Evolutionary conservation across 2,113 vertebrate genomes (phyloP).

Genomic region (Odocoileus virginianus): DNA sequence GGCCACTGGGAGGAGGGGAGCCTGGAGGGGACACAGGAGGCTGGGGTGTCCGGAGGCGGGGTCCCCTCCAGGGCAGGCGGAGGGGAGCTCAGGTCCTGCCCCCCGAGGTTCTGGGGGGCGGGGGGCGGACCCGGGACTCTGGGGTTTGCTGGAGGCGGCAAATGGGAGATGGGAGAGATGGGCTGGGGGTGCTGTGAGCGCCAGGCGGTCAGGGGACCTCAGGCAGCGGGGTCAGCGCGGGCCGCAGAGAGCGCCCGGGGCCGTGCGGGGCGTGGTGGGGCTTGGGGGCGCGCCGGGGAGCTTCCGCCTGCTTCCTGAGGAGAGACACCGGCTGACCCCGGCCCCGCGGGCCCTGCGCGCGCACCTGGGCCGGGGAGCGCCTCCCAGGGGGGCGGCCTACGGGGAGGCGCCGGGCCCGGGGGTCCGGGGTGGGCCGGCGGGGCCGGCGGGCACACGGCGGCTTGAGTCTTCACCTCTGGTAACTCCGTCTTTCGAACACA

Average conservation of each 20-base stretch:
- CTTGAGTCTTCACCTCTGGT: background rate
- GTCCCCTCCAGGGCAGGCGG: background rate
- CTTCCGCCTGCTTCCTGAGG: no score
- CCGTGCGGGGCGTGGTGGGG: no score
- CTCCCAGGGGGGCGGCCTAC: rapidly evolving
- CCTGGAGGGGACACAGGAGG: background rate
- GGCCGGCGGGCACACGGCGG: rapidly evolving
- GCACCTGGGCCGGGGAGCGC: no score
- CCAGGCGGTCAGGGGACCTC: background rate
- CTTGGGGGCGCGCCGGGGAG: no score
- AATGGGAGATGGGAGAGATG: background rate
- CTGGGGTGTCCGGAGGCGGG: background rate
- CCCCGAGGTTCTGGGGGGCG: background rate
- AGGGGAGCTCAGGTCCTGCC: background rate
- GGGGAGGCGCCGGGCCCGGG: background rate
- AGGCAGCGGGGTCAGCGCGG: background rate
- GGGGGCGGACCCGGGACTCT: no score
- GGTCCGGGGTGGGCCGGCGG: background rate
- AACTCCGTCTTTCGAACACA: rapidly evolving
- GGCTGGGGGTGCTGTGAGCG: background rate
- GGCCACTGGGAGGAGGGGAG: background rate
- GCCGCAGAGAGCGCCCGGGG: background rate
- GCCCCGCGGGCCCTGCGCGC: no score
- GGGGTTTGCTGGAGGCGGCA: background rate
- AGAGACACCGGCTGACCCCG: no score